Conservation (phyloP, 2,113 vertebrate genomes). For the Epinephelus fuscoguttatus region DNA sequence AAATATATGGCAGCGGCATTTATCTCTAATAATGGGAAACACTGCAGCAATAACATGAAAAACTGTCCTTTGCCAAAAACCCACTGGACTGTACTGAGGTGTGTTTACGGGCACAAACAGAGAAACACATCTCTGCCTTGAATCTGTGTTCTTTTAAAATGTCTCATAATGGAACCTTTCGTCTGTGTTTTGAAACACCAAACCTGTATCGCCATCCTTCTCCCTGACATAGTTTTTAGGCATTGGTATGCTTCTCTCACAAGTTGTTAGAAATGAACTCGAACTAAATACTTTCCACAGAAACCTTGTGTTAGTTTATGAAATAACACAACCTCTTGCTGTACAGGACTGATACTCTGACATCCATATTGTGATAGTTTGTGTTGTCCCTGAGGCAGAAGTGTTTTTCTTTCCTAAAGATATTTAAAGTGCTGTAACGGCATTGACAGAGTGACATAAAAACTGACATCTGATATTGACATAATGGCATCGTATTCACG, state of each 20-base stretch:
- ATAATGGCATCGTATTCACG: neutral
- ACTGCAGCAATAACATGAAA: constrained; percentile 17
- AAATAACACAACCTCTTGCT: neutral
- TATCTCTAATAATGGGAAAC: constrained; percentile 46
- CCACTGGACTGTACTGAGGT: constrained; percentile 10
- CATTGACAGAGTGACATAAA: no score
- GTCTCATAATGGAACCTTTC: neutral
- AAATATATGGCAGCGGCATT: constrained; percentile 35
- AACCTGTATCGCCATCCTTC: neutral
- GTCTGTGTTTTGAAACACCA: neutral
- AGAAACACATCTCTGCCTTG: constrained; percentile 14
- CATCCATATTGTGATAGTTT: no score
- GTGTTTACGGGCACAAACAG: constrained; percentile 15
- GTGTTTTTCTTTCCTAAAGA: neutral
- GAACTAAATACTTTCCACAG: neutral
- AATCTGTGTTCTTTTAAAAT: neutral
- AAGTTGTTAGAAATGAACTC: neutral
- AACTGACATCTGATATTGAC: neutral
- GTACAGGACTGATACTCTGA: neutral
- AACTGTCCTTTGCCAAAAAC: constrained; percentile 15
- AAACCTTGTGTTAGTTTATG: neutral
- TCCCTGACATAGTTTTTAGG: neutral
- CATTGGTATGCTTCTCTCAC: neutral
- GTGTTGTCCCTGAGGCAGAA: neutral
- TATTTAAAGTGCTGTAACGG: neutral